These are phyloP conservation scores for Oryctes rhinoceros DNA, from an alignment of 1,140 invertebrate genomes.

Conservation along the genomic window DNA sequence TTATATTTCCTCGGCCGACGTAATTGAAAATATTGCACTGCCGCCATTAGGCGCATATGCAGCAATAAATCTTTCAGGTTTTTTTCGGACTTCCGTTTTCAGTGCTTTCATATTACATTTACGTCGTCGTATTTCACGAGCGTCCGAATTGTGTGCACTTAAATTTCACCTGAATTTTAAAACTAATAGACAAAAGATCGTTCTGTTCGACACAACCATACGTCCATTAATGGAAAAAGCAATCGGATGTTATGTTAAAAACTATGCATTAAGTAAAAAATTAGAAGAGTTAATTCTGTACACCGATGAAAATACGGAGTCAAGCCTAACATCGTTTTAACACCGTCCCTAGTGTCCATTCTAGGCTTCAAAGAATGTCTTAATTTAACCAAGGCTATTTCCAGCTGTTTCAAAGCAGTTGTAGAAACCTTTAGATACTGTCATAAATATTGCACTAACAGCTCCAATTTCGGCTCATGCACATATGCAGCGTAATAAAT, in stretches of 20 bases:
- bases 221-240: background rate
- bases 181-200: background rate
- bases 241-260: background rate
- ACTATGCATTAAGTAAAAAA: too few relatives aligned
- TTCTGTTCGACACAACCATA: background rate
- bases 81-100: slow-evolving; percentile 18
- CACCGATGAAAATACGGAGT: background rate
- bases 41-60: slow-evolving; percentile 28
- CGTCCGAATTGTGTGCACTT: background rate
- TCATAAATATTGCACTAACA: slow-evolving; percentile 5
- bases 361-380: too few relatives aligned
- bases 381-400: too few relatives aligned
- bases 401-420: too few relatives aligned
- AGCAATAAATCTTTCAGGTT: slow-evolving; percentile 34
- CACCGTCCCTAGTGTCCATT: too few relatives aligned
- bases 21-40: slow-evolving; percentile 35
- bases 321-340: background rate
- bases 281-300: background rate
- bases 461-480: background rate
- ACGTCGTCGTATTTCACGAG: slow-evolving; percentile 3
- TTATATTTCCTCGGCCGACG: slow-evolving; percentile 29
- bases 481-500: slow-evolving; percentile 1
- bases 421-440: background rate
- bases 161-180: slow-evolving; percentile 24
- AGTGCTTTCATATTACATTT: slow-evolving; percentile 32